phyloP scores from a whole-genome alignment of 2,888 invertebrate species.

The Leucoptera coffeella region DNA sequence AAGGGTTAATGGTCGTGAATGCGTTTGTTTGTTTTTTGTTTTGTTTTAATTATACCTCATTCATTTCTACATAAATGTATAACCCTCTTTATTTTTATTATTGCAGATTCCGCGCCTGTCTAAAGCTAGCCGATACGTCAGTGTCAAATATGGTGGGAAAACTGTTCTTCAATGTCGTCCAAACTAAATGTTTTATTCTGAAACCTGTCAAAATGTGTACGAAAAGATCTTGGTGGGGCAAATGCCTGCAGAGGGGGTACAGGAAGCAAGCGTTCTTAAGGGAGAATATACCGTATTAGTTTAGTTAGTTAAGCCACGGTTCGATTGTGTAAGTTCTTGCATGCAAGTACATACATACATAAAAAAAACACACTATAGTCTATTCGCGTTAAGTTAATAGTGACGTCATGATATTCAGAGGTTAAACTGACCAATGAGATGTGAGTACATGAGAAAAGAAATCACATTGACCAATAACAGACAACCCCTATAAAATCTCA shows the following conservation, averaged over 20 bases:
- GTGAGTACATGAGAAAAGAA: no score
- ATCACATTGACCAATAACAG: no score
- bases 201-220: slow-evolving; percentile 72
- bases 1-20: no score
- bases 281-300: slow-evolving; percentile 67
- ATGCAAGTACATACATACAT: no score
- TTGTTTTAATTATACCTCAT: no score
- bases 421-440: no score
- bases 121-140: slow-evolving; percentile 80
- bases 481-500: no score
- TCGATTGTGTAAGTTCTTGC: no score
- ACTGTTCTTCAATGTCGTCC: slow-evolving; percentile 92
- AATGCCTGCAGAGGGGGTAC: slow-evolving; percentile 62
- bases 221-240: slow-evolving; percentile 75
- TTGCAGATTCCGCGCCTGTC: slow-evolving; percentile 85
- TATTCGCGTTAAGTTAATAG: no score
- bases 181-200: slow-evolving; percentile 86
- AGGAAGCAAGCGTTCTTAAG: slow-evolving; percentile 68
- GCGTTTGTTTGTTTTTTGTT: no score
- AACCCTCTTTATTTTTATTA: slow-evolving; percentile 2
- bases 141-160: slow-evolving; percentile 88
- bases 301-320: slow-evolving; percentile 3
- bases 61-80: neutral
- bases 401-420: no score
- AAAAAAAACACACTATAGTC: no score